Evolutionary conservation across 2,888 invertebrate species (phyloP), one percentile per base, ranked within the genome.

Genomic region (Petrolisthes cinctipes): DNA sequence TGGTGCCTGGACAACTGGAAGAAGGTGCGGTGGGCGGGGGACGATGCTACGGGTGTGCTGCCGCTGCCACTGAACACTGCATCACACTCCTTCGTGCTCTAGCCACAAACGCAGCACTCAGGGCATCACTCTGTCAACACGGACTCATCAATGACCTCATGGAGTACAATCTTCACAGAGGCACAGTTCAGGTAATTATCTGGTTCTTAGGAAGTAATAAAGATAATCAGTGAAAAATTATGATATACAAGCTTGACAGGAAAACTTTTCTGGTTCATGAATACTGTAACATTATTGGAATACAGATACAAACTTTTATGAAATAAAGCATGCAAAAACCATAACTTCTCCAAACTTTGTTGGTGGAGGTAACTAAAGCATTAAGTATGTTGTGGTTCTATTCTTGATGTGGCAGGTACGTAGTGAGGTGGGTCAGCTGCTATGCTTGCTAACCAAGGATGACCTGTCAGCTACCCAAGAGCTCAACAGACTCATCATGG

Each of bases 1-100:
- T 81, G 53, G 87, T 75, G 5, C 76, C 76, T 7, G 53, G 61
- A 57, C 85, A 20, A 51, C 20, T 37, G 7, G 90, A 88, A 6
- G 85, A 88, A 37, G 86, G 79, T 54, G 68, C 86, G 4, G 75
- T 86, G 68, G 80, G 82, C 17, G 82, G 87, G 20, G 90, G 90
- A 6, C 92, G 92, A 85, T 94, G 94, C 91, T 94, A 94, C 91
- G 94, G 94, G 7, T 94, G 94, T 92, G 93, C 98, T 3, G 95
- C 97, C 86, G 96, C 98, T 2, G 97, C 98, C 73, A 97, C 98
- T 0, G 97, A 98, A 92, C 98, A 98, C 92, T 99, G 98, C 92
- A 94, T 99, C 57, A 98, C 98, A 0, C 93, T 99, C 78, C 94
- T 99, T 82, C 95, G 98, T 73, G 98, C 98, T 61, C 94, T 99